Evolutionary conservation across 2,113 vertebrate species (phyloP), one percentile per base, ranked within the genome.

Genomic region (Struthio camelus): DNA sequence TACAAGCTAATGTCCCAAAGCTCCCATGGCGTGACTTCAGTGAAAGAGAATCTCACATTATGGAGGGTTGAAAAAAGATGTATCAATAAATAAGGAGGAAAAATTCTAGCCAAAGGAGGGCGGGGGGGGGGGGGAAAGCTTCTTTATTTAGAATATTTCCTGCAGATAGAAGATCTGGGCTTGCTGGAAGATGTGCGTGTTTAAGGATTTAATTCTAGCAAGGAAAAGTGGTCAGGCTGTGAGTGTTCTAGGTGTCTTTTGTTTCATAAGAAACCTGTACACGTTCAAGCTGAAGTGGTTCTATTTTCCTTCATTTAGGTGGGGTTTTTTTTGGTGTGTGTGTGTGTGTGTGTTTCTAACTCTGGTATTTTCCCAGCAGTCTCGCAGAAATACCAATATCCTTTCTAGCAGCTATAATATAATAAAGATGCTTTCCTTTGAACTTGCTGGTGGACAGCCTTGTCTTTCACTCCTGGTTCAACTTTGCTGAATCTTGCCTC

Each of bases 391-490:
- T 58, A 48, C 0, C 1, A 64, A 23, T 8, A 13, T 76, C 5
- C 42, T 72, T 76, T 81, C 30, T n/a, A 28, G 20, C 27, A 86
- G 18, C n/a, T 67, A 1, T 38, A 3, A 2, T n/a, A 2, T 32
- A 54, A 69, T 48, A 38, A 24, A 62, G 24, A 28, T 44, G 2
- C 7, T 78, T 64, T 20, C 19, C 28, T 77, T 71, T 64, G 42
- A 56, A 76, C 28, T 71, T 64, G 24, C 77, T 92, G 32, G 10
- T 50, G 0, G 24, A 11, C 6, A 12, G 36, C 24, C 16, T 91
- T 42, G 3, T 53, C 34, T 79, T 16, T 93, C 50, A 14, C 0
- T 0, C 36, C 44, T 48, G 40, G 3, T 69, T 58, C 40, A 16
- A 0, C 48, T 25, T 75, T n/a, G 44, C 48, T 51, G 56, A 42